Base-by-base conservation (phyloP, 2,888 invertebrate species). In the Dynastes tityus region DNA sequence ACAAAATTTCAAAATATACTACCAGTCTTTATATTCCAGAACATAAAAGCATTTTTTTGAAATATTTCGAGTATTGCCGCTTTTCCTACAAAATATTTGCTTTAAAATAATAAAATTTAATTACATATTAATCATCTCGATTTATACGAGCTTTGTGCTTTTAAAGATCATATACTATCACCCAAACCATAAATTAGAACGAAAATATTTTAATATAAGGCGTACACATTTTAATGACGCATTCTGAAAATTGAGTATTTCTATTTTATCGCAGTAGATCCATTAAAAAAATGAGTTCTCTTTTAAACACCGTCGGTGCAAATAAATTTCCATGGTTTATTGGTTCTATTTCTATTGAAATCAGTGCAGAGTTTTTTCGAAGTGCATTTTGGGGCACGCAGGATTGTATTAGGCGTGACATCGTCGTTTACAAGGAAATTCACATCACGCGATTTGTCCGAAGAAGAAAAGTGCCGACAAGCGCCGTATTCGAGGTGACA, bases 241-340 rank as follows among this genome's bases (percentile, higher is more conserved):
- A 9, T 65, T 65, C 4, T 40, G 37, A 40, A 40, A 16, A 40
- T 40, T n/a, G n/a, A 16, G 40, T 65, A 65, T 65, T 45, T 65
- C 40, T 37, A 40, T 22, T 65, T 65, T 65, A 65, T 65, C 37
- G 40, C 40, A 3, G n/a, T 13, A 45, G 45, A 45, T 45, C 45
- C 45, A 45, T 6, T 40, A 65, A 16, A 40, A 45, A 64, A 65
- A 65, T 6, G 22, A 22, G n/a, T 37, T 45, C 65, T 11, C 45
- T 11, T 37, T 37, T 37, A 65, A 65, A 65, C 40, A 22, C 37
- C 65, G 40, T 65, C 40, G 13, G 65, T 40, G 65, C 40, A 16
- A 65, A 65, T 65, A 65, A 65, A 65, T 65, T 40, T 22, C 65
- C 65, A 45, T 40, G 37, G 16, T 65, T 65, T 65, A 65, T 40